A percentile compares a stretch with the other conserved stretches of the same genome.
phyloP scores from a whole-genome alignment of 2,888 invertebrate species.

The Drosophila demipolita region DNA sequence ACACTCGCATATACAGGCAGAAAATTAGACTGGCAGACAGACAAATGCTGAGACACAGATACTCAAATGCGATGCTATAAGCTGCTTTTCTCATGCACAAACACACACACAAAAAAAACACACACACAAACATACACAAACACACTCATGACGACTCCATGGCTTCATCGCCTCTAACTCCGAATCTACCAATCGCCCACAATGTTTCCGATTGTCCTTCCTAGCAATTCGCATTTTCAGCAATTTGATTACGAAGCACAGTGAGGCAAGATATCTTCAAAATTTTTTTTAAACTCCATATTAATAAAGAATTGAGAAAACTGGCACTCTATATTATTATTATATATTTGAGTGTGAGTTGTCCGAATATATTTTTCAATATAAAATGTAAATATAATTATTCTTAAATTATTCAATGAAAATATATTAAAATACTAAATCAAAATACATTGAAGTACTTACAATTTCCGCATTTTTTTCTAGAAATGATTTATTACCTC shows the following conservation, averaged over 20 bases:
- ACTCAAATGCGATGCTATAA: constrained; percentile 59
- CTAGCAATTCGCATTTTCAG: constrained; percentile 61
- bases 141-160: constrained; percentile 56
- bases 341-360: not conserved
- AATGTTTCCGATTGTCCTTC: constrained; percentile 61
- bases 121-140: not conserved
- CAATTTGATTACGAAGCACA: constrained; percentile 74
- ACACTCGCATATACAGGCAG: constrained; percentile 37
- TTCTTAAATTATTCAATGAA: not conserved
- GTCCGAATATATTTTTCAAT: no score
- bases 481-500: not conserved
- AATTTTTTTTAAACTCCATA: not conserved
- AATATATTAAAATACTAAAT: not conserved
- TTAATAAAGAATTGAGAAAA: not conserved
- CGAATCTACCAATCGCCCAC: constrained; percentile 27
- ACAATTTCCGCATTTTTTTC: not conserved
- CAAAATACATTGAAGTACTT: not conserved
- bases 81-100: constrained; percentile 73
- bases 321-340: not conserved
- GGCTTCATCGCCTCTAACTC: constrained; percentile 44
- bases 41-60: constrained; percentile 44
- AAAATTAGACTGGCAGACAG: constrained; percentile 26
- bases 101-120: not conserved
- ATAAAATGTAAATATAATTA: not conserved
- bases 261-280: constrained; percentile 26